Percentiles rank a stretch among this genome's conserved stretches.
These are phyloP conservation scores for Brachionus rotundiformis DNA, from an alignment of 1,140 invertebrate species.

Conservation along the genomic window DNA sequence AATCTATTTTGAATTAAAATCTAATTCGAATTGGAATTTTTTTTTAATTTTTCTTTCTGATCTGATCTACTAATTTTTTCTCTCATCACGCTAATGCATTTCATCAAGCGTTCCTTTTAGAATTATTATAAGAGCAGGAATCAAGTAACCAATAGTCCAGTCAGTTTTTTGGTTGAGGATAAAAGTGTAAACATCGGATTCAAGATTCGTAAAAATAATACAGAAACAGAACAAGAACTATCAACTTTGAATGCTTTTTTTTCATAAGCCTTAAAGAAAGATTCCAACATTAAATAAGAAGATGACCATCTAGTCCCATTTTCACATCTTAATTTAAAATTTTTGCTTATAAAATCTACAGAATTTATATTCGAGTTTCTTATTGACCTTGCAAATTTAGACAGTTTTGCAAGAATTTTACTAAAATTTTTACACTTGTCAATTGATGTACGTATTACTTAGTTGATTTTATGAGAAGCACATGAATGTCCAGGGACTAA, in stretches of 20 bases:
- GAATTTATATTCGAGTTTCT: neutral
- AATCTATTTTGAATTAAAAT: too few relatives aligned
- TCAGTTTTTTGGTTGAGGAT: neutral
- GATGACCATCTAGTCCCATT: neutral
- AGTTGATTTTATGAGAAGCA: neutral
- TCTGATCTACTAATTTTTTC: neutral
- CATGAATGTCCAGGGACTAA: neutral
- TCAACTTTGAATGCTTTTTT: neutral
- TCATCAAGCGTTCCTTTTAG: neutral
- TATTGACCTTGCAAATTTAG: neutral
- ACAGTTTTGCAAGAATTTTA: neutral
- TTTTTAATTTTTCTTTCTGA: neutral
- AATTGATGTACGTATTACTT: neutral
- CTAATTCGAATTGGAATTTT: too few relatives aligned
- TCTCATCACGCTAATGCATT: neutral
- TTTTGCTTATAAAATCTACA: neutral
- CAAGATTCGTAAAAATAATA: neutral
- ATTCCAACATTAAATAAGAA: constrained; percentile 4
- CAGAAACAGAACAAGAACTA: neutral
- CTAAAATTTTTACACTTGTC: neutral
- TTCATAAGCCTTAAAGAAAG: neutral
- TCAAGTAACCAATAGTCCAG: neutral
- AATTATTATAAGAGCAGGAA: neutral
- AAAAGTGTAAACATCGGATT: neutral
- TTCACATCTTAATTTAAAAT: neutral